Percentiles rank a stretch among this genome's conserved stretches.
Evolutionary conservation across 2,888 invertebrate species (phyloP).

Genomic region (Phengaris alcon): DNA sequence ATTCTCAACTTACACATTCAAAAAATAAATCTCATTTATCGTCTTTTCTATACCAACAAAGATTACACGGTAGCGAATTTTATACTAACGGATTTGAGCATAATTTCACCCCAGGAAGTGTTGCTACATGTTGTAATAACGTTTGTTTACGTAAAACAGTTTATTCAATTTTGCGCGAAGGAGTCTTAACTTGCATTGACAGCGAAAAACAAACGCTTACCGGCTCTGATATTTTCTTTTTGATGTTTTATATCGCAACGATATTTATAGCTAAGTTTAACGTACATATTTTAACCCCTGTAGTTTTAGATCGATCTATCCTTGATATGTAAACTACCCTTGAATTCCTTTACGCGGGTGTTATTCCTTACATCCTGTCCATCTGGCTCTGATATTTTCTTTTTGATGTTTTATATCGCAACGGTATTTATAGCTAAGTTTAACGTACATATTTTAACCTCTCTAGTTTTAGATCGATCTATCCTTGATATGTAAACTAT

Average conservation of each 20-base stretch:
- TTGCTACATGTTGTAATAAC: constrained; percentile 27
- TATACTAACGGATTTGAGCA: constrained; percentile 28
- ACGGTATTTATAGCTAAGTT: too few relatives aligned
- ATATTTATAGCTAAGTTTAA: not conserved
- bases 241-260: not conserved
- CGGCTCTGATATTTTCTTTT: not conserved
- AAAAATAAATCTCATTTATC: constrained; percentile 7
- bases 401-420: too few relatives aligned
- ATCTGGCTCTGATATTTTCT: too few relatives aligned
- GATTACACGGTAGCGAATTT: constrained; percentile 25
- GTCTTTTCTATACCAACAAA: constrained; percentile 11
- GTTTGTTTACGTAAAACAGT: constrained; percentile 29
- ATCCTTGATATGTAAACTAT: not conserved
- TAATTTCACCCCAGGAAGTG: constrained; percentile 26
- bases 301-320: not conserved
- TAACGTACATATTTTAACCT: not conserved
- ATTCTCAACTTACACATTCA: not conserved
- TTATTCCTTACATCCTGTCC: too few relatives aligned
- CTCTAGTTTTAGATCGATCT: not conserved
- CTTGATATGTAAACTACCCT: not conserved
- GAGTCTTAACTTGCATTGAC: constrained; percentile 26
- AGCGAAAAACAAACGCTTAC: constrained; percentile 23
- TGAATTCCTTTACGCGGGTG: not conserved
- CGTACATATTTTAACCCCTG: not conserved
- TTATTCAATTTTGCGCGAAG: constrained; percentile 27